Conservation (phyloP, 2,888 invertebrate genomes). For the Papilio demoleus region DNA sequence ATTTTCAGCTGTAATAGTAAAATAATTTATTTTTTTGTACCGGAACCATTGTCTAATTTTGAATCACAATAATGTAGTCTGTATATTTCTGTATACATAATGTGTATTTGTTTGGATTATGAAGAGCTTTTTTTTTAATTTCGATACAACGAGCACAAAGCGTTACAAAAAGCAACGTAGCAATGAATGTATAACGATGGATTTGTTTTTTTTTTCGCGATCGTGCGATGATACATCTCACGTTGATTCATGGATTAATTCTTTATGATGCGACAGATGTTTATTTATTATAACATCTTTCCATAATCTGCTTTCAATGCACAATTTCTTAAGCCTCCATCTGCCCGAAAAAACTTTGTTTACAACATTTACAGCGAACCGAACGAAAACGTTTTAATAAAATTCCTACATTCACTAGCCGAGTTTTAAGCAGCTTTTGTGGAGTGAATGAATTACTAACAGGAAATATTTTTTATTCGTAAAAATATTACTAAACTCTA, state of each 20-base stretch:
- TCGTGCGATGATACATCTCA: constrained; percentile 42
- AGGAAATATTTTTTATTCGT: background rate
- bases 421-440: constrained; percentile 6
- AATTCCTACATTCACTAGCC: constrained; percentile 2
- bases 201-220: constrained; percentile 47
- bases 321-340: constrained; percentile 39
- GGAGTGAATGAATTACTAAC: background rate
- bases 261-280: constrained; percentile 51
- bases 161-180: constrained; percentile 42
- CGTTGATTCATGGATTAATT: constrained; percentile 49
- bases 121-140: constrained; percentile 34
- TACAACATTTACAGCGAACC: constrained; percentile 37
- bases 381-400: constrained; percentile 12
- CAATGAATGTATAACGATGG: constrained; percentile 50
- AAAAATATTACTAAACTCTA: background rate
- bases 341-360: constrained; percentile 39
- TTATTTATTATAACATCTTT: constrained; percentile 45
- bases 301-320: constrained; percentile 43
- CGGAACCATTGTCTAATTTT: constrained; percentile 7
- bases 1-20: constrained; percentile 39
- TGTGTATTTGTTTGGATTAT: constrained; percentile 40
- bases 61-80: constrained; percentile 10
- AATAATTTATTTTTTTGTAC: too few species aligned
- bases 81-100: constrained; percentile 27
- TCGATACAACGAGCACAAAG: constrained; percentile 40